Evolutionary conservation across 2,113 vertebrate species (phyloP), one percentile per base, ranked within the genome.

Genomic region (Mungos mungo): DNA sequence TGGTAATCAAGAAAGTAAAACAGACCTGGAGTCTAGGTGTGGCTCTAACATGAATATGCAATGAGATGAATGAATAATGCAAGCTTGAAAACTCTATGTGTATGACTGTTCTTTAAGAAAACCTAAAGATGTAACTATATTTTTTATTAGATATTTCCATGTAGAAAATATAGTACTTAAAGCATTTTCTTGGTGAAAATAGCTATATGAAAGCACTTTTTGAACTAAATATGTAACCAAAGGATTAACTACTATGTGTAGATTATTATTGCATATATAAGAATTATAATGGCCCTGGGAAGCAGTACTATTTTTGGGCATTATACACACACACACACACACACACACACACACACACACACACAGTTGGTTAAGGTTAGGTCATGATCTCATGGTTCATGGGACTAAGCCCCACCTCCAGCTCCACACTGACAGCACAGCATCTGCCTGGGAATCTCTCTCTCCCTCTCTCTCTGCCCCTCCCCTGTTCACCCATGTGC

Each of bases 171-270:
- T 0, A 93, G 41, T 54, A 93, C 7, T 60, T 74, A 77, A 86
- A 82, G 57, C 31, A n/a, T 68, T 92, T 87, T 97, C 47, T 86
- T 82, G 25, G 47, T 74, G 87, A 71, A 95, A 88, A 88, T 45
- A 93, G 29, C 41, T 33, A 14, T 94, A 35, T 31, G 50, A 97
- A 94, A 90, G 12, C 15, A 90, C 60, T 50, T 63, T 90, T 81
- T 86, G 54, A 95, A 96, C 6, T 90, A 96, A 81, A 72, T 86
- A 90, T n/a, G 15, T 88, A 96, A 88, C 10, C 16, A 89, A 82
- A 93, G 38, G 60, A 68, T 82, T 83, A 95, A 81, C 29, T 88
- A 50, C 16, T 79, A n/a, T n/a, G n/a, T 87, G 7, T 87, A 63
- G 16, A 72, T 31, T 52, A 9, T 6, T 79, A 66, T 4, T 88